Percentiles rank a stretch among this genome's conserved stretches.
phyloP scores from a whole-genome alignment of 2,888 invertebrate genomes.

The Gisinianus flammeolus region DNA sequence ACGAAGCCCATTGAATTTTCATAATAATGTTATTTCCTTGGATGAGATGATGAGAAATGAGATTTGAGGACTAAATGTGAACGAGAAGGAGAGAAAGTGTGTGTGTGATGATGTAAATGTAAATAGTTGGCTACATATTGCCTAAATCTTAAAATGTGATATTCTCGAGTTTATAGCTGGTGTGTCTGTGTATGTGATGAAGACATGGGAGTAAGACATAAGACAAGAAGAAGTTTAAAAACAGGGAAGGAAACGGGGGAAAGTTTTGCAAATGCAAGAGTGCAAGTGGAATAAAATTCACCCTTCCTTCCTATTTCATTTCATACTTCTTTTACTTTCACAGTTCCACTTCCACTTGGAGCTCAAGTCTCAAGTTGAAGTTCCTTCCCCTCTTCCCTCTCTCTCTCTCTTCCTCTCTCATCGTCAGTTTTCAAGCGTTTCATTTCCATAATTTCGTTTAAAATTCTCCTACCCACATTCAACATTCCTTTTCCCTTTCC shows the following conservation, averaged over 20 bases:
- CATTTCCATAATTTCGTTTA: conserved; percentile 52
- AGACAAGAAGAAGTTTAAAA: background rate
- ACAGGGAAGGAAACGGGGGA: background rate
- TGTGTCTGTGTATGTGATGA: too few species aligned
- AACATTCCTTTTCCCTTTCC: background rate
- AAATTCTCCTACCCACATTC: conserved; percentile 38
- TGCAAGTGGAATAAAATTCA: conserved; percentile 4
- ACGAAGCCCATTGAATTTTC: too few species aligned
- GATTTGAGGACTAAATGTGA: too few species aligned
- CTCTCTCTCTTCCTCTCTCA: background rate
- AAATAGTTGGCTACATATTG: background rate
- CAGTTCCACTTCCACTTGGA: background rate
- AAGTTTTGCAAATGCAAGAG: background rate
- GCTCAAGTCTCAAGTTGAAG: too few species aligned
- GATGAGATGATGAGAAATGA: too few species aligned
- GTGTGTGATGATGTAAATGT: too few species aligned
- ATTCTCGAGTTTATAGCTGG: background rate
- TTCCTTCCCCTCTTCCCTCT: conserved; percentile 12
- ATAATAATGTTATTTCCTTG: too few species aligned
- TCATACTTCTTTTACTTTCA: background rate
- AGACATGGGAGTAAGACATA: background rate
- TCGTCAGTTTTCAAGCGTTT: conserved; percentile 31
- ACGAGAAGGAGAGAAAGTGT: too few species aligned
- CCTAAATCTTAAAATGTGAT: background rate
- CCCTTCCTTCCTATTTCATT: background rate